Percentiles rank a stretch among this genome's conserved stretches.
Conservation (phyloP, 2,888 invertebrate species). For the Steromphala cineraria region DNA sequence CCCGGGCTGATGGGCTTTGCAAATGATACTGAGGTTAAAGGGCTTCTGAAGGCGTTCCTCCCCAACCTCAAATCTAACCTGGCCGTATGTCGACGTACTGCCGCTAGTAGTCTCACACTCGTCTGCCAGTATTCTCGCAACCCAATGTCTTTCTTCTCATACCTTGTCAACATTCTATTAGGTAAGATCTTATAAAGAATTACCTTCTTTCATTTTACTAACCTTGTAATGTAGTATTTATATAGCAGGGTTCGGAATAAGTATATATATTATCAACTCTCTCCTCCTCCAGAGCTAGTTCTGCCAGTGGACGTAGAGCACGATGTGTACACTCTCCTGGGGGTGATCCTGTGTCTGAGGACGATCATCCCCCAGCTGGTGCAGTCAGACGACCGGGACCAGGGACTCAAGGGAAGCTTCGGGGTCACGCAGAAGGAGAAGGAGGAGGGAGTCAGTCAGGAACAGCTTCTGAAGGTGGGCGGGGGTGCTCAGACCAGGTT, state of each 20-base stretch:
- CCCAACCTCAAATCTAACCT: constrained; percentile 81
- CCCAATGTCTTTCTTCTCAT: constrained; percentile 81
- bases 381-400: constrained; percentile 46
- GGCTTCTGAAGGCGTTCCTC: constrained; percentile 82
- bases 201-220: no score
- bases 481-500: neutral
- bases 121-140: constrained; percentile 88
- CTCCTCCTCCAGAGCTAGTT: constrained; percentile 77
- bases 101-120: constrained; percentile 86
- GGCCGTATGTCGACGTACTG: constrained; percentile 87
- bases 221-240: no score
- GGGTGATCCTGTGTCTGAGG: constrained; percentile 82
- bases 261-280: no score
- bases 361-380: constrained; percentile 80
- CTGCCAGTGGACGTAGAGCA: constrained; percentile 79
- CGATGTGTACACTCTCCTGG: constrained; percentile 79
- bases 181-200: constrained; percentile 69
- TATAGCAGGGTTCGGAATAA: no score
- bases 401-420: constrained; percentile 70
- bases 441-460: constrained; percentile 59
- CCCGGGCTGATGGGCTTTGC: constrained; percentile 83
- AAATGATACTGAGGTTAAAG: constrained; percentile 83
- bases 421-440: constrained; percentile 58
- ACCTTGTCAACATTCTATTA: constrained; percentile 82
- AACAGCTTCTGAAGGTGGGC: constrained; percentile 69